Evolutionary conservation across 1,140 invertebrate genomes (phyloP).

Genomic region (Brachionus calyciflorus): DNA sequence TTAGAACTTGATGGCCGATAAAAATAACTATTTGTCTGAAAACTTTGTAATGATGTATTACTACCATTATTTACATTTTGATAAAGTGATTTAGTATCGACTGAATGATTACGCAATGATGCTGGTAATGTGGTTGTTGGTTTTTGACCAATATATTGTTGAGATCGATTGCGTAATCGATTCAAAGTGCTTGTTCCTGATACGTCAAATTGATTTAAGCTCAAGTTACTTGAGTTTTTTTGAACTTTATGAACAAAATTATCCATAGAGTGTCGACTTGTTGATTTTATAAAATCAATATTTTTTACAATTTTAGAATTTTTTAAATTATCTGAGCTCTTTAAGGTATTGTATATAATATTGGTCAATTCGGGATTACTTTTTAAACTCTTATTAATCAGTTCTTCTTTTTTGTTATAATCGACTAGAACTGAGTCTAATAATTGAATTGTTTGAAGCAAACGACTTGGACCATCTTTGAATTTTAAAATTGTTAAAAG

Average conservation of each 20-base stretch:
- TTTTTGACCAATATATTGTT: not conserved
- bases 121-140: too few relatives aligned
- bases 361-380: not conserved
- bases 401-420: constrained; percentile 30
- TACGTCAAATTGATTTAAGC: not conserved
- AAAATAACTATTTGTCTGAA: not conserved
- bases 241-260: not conserved
- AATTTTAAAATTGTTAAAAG: constrained; percentile 40
- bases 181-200: not conserved
- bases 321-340: not conserved
- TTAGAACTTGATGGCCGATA: not conserved
- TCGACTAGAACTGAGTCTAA: constrained; percentile 22
- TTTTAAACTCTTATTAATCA: constrained; percentile 1
- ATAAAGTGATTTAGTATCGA: not conserved
- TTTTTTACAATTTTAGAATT: too few relatives aligned
- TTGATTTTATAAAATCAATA: not conserved
- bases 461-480: constrained; percentile 22
- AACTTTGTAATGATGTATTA: not conserved
- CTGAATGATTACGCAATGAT: not conserved
- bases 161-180: constrained; percentile 9
- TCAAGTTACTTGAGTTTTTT: not conserved
- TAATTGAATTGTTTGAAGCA: constrained; percentile 23
- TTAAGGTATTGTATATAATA: constrained; percentile 5
- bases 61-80: not conserved
- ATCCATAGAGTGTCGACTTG: not conserved